phyloP scores from a whole-genome alignment of 2,888 invertebrate species.

The Nipponacmea schrenckii region DNA sequence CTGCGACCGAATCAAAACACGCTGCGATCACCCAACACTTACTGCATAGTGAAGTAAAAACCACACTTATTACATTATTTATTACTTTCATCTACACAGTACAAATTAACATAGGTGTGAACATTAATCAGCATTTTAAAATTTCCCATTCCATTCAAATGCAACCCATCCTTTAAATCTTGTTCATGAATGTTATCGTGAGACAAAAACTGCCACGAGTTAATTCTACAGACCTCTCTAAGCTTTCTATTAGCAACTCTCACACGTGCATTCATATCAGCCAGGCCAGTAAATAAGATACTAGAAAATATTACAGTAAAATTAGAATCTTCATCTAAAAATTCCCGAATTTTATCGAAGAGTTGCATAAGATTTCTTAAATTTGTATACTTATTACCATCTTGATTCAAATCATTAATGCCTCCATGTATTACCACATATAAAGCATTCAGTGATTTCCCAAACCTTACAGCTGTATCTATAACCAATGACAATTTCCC shows the following conservation, averaged over 20 bases:
- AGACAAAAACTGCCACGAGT: background rate
- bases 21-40: no score
- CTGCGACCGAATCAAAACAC: no score
- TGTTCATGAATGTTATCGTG: background rate
- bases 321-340: background rate
- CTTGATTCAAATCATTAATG: background rate
- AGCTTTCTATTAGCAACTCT: background rate
- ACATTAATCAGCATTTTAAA: no score
- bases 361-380: background rate
- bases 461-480: background rate
- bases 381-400: background rate
- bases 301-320: background rate
- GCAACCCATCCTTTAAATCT: background rate
- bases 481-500: background rate
- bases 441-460: background rate
- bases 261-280: background rate
- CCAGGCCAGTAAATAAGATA: background rate
- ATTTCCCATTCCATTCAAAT: background rate
- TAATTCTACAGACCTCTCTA: background rate
- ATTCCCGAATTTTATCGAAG: background rate
- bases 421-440: background rate
- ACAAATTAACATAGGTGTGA: no score
- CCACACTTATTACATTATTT: no score
- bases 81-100: no score
- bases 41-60: no score